Percentiles rank a stretch among this genome's conserved stretches.
These are phyloP conservation scores for Gymnoscopelus microlampas DNA, from an alignment of 2,797 vertebrate genomes.

Conservation along the genomic window DNA sequence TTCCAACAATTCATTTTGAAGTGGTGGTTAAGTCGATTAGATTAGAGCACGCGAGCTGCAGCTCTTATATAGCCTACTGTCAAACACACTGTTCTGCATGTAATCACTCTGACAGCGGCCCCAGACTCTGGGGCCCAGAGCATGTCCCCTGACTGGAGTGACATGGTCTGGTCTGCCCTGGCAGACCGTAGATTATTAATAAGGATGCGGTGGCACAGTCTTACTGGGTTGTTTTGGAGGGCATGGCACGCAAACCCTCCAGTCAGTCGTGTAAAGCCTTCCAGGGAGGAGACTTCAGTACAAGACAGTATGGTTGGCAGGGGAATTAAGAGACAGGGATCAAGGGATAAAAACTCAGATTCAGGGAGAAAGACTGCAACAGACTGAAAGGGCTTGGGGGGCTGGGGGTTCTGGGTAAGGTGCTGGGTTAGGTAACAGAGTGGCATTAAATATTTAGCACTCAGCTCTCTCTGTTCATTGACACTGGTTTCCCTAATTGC, in stretches of 20 bases:
- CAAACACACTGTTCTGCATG: background rate
- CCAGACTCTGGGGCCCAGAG: conserved; percentile 14
- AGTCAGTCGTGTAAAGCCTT: conserved; percentile 45
- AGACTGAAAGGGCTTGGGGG: conserved; percentile 11
- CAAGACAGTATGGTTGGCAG: conserved; percentile 24
- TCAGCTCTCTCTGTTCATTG: conserved; percentile 52
- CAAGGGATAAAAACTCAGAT: too few relatives aligned
- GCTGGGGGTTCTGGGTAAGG: conserved; percentile 2
- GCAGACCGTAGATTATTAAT: conserved; percentile 71
- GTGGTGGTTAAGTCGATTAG: background rate
- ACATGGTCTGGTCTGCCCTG: conserved; percentile 37
- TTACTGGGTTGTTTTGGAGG: conserved; percentile 45
- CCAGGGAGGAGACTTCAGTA: conserved; percentile 26
- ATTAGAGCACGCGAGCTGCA: too few relatives aligned
- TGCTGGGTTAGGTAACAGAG: conserved; percentile 10
- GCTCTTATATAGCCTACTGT: background rate
- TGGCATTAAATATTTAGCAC: conserved; percentile 70
- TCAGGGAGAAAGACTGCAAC: too few relatives aligned
- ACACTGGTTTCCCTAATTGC: conserved; percentile 55
- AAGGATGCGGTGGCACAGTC: conserved; percentile 49
- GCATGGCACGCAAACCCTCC: conserved; percentile 52
- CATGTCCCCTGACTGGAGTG: conserved; percentile 27
- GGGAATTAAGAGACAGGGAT: conserved; percentile 32
- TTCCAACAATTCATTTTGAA: background rate
- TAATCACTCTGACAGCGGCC: conserved; percentile 4